Percentiles rank a stretch among this genome's conserved stretches.
phyloP scores from a whole-genome alignment of 1,140 invertebrate species.

The Drosophila bifasciata region DNA sequence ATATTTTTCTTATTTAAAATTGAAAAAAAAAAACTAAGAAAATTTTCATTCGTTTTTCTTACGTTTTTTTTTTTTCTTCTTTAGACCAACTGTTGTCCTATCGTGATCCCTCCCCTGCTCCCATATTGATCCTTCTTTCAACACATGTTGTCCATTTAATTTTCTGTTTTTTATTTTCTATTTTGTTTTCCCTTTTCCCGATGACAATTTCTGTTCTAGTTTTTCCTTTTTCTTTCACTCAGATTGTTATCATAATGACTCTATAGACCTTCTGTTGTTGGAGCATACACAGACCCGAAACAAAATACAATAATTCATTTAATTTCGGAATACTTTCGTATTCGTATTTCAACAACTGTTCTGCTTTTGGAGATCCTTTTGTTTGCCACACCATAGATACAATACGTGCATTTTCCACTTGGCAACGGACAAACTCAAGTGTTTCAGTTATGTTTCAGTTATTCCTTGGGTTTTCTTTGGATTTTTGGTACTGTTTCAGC shows the following conservation, averaged over 20 bases:
- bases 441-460: slow-evolving; percentile 25
- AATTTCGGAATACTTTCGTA: slow-evolving; percentile 67
- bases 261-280: slow-evolving; percentile 61
- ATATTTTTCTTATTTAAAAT: slow-evolving; percentile 45
- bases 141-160: slow-evolving; percentile 78
- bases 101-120: slow-evolving; percentile 11
- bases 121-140: slow-evolving; percentile 18
- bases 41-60: slow-evolving; percentile 14
- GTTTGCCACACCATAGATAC: slow-evolving; percentile 36
- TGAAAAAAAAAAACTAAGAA: slow-evolving; percentile 1
- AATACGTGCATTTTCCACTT: slow-evolving; percentile 58
- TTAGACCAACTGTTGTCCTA: slow-evolving; percentile 44
- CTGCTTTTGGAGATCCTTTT: slow-evolving; percentile 41
- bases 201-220: slow-evolving; percentile 78
- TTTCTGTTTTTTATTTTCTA: slow-evolving; percentile 14
- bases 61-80: neutral
- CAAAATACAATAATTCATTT: slow-evolving; percentile 63
- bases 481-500: neutral
- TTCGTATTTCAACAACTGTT: slow-evolving; percentile 71
- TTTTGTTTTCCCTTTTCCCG: slow-evolving; percentile 43
- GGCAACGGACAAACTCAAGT: slow-evolving; percentile 63
- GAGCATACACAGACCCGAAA: slow-evolving; percentile 6
- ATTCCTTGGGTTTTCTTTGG: slow-evolving; percentile 26
- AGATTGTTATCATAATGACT: slow-evolving; percentile 82
- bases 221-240: slow-evolving; percentile 60